Base-by-base conservation (phyloP, 1,140 invertebrate species). In the Drosophila eugracilis region DNA sequence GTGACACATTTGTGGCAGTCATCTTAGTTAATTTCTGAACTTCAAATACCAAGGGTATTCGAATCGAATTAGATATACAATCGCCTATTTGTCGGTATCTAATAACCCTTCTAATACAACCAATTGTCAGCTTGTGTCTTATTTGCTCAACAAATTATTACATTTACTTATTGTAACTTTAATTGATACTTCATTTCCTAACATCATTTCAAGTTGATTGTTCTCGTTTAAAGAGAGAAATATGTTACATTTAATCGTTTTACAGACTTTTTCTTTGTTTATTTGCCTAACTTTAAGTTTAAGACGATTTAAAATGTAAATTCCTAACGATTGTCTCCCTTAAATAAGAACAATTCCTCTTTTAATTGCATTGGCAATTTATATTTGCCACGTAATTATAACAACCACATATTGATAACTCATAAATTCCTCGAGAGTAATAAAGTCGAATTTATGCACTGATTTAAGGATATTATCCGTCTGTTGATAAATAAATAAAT, bases 401-500 rank as follows among this genome's bases (percentile, higher is more conserved):
- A 2, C 19, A 41, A 15, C 37, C 37, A 21, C 17, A 41, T 50
- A 21, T 6, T 26, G 12, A 50, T 52, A 12, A 19, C 10, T 19
- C 30, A 22, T 22, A 21, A 15, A 32, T 32, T 22, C 10, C 4
- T 34, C 47, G 17, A 3, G 45, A 32, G 26, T 22, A 53, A 57
- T 54, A 58, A 26, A 14, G 7, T 24, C 7, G 21, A 17, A 53
- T 53, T 54, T 34, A 58, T 53, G 48, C 10, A 34, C 21, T 26
- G 12, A 12, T 55, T 34, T 36, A 26, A 54, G 2, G 15, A 12
- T 37, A 22, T 26, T 34, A 54, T 49, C 2, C 7, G 28, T 30
- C 28, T 49, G 47, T 21, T 6, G 21, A 32, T 49, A 34, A 32
- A 48, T 52, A 58, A 36, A 54, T 59, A 59, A 59, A 55, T 32